These are phyloP conservation scores for Punctoribates punctum DNA, from an alignment of 2,888 invertebrate species.

Conservation along the genomic window DNA sequence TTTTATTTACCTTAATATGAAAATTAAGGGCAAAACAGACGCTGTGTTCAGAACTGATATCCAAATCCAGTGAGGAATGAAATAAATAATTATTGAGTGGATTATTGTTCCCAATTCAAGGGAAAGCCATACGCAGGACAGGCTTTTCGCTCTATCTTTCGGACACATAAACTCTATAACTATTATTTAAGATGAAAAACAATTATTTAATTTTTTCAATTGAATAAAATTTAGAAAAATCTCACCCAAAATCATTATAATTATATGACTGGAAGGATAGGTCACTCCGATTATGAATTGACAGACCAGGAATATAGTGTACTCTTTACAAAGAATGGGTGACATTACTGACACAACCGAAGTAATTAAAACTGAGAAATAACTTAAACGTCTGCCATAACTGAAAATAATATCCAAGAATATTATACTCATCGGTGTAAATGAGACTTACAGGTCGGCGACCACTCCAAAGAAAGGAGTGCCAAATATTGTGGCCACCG, in stretches of 20 bases:
- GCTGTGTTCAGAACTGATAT: background rate
- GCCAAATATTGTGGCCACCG: background rate
- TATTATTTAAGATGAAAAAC: background rate
- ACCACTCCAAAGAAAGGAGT: slow-evolving; percentile 33
- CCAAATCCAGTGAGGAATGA: slow-evolving; percentile 27
- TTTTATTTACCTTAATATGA: background rate
- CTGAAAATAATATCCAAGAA: background rate
- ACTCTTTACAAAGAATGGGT: background rate
- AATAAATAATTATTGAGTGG: slow-evolving; percentile 17
- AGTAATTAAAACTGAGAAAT: background rate
- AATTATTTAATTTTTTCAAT: background rate
- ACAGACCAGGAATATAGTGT: background rate
- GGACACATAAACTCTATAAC: slow-evolving; percentile 1
- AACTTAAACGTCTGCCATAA: background rate
- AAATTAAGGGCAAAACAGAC: background rate
- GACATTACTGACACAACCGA: background rate
- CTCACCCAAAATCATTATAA: background rate
- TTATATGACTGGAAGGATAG: slow-evolving; percentile 25
- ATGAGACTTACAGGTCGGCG: slow-evolving; percentile 29
- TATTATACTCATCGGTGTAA: too few species aligned
- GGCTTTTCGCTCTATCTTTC: background rate
- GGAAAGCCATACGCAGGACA: background rate
- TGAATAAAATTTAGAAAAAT: background rate
- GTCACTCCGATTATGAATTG: slow-evolving; percentile 15
- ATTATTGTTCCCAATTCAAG: background rate